Percentiles rank a stretch among this genome's conserved stretches.
phyloP scores from a whole-genome alignment of 2,888 invertebrate species.

The Pseudolycoriella hygida region DNA sequence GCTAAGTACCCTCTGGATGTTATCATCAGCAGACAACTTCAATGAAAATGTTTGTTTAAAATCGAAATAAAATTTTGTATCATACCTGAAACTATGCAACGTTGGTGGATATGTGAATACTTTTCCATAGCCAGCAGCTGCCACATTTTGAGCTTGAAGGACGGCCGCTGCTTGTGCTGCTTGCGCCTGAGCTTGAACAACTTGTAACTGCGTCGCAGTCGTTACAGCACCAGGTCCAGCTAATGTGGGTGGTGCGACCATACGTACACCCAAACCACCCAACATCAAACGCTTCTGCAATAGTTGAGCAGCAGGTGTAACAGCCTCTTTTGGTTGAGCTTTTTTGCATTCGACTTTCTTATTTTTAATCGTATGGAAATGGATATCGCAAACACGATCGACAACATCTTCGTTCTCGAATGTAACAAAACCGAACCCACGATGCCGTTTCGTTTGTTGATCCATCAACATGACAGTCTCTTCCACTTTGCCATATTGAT shows the following conservation, averaged over 20 bases:
- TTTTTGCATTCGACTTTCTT: constrained; percentile 85
- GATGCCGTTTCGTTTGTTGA: constrained; percentile 79
- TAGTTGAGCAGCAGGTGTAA: constrained; percentile 50
- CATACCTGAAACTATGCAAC: constrained; percentile 28
- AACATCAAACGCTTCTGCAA: constrained; percentile 51
- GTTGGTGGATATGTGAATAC: constrained; percentile 42
- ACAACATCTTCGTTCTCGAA: constrained; percentile 85
- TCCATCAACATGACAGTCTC: constrained; percentile 90
- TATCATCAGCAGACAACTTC: no score
- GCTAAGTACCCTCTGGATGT: no score
- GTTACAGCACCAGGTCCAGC: constrained; percentile 30
- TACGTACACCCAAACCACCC: constrained; percentile 49
- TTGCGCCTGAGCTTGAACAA: constrained; percentile 32
- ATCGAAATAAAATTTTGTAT: no score
- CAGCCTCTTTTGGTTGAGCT: constrained; percentile 80
- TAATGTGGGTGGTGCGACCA: constrained; percentile 35
- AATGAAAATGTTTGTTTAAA: no score
- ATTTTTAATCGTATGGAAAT: constrained; percentile 83
- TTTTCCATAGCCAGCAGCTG: constrained; percentile 47
- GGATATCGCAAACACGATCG: constrained; percentile 83
- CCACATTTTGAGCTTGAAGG: constrained; percentile 37
- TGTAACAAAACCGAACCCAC: constrained; percentile 82
- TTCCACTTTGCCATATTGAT: constrained; percentile 76
- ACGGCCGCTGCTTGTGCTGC: constrained; percentile 29
- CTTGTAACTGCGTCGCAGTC: constrained; percentile 39